A percentile compares a stretch with the other conserved stretches of the same genome.
phyloP scores from a whole-genome alignment of 1,140 invertebrate species.

The Temnothorax nylanderi region DNA sequence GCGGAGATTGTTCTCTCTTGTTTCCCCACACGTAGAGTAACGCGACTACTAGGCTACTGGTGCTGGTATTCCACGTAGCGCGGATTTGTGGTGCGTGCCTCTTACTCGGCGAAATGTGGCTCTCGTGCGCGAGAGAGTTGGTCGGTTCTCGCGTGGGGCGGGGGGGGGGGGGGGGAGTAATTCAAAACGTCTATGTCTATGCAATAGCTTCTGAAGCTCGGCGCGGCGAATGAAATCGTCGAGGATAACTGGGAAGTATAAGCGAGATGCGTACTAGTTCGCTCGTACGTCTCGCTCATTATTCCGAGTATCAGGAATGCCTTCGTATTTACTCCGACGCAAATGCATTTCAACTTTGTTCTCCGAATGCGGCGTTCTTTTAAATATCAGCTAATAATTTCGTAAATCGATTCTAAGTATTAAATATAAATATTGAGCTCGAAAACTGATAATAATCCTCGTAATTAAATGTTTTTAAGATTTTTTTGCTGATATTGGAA shows the following conservation, averaged over 20 bases:
- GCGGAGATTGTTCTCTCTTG: background rate
- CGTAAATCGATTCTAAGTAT: background rate
- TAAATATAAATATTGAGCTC: background rate
- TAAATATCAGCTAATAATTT: background rate
- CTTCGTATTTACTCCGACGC: background rate
- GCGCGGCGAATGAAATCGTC: conserved; percentile 37
- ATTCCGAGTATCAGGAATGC: background rate
- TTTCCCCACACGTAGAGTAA: conserved; percentile 17
- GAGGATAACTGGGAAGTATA: conserved; percentile 47
- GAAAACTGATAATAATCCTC: background rate
- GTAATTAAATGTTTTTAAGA: background rate
- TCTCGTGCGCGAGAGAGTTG: conserved; percentile 26
- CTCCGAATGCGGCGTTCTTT: background rate
- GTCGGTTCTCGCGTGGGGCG: background rate
- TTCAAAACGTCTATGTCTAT: conserved; percentile 26
- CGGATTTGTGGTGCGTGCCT: conserved; percentile 57
- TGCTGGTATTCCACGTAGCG: conserved; percentile 45
- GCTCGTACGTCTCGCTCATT: conserved; percentile 12
- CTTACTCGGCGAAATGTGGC: conserved; percentile 30
- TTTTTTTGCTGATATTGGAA: background rate
- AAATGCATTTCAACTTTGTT: background rate
- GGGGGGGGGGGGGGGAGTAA: conserved; percentile 5
- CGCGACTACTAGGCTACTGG: background rate
- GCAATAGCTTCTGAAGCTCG: conserved; percentile 45
- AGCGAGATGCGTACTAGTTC: conserved; percentile 21